phyloP scores from a whole-genome alignment of 92 coral and sea anemone species.

The Virgularia gustaviana region DNA sequence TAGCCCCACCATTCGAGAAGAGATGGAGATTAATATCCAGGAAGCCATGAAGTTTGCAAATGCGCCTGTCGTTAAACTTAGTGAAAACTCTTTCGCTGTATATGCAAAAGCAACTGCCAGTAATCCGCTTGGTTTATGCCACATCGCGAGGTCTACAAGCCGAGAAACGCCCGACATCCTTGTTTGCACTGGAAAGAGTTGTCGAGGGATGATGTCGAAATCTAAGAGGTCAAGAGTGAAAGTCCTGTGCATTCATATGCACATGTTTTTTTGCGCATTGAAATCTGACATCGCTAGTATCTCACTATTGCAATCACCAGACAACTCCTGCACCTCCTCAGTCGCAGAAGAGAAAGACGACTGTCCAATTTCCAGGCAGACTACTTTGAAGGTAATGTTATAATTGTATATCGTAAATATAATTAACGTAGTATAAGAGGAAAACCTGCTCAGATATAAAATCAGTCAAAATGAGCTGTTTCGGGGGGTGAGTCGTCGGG shows the following conservation, averaged over 20 bases:
- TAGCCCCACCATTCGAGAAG: neutral
- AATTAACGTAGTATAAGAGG: too few relatives aligned
- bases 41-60: neutral
- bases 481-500: too few relatives aligned
- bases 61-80: conserved; percentile 13
- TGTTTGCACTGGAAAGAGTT: conserved; percentile 9
- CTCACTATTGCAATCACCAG: too few relatives aligned
- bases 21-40: neutral
- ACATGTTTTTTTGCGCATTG: neutral
- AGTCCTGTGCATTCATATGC: conserved; percentile 9
- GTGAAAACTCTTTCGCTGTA: neutral
- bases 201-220: conserved; percentile 11
- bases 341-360: too few relatives aligned
- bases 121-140: conserved; percentile 21
- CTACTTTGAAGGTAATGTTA: too few relatives aligned
- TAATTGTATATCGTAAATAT: too few relatives aligned
- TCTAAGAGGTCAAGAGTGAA: neutral
- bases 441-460: too few relatives aligned
- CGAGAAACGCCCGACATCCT: neutral
- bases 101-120: conserved; percentile 4
- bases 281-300: too few relatives aligned
- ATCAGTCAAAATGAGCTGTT: too few relatives aligned
- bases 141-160: neutral
- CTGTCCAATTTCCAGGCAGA: too few relatives aligned
- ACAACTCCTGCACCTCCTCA: too few relatives aligned